A percentile compares a stretch with the other conserved stretches of the same genome.
phyloP scores from a whole-genome alignment of 2,888 invertebrate genomes.

The Muschampia plurimacula region DNA sequence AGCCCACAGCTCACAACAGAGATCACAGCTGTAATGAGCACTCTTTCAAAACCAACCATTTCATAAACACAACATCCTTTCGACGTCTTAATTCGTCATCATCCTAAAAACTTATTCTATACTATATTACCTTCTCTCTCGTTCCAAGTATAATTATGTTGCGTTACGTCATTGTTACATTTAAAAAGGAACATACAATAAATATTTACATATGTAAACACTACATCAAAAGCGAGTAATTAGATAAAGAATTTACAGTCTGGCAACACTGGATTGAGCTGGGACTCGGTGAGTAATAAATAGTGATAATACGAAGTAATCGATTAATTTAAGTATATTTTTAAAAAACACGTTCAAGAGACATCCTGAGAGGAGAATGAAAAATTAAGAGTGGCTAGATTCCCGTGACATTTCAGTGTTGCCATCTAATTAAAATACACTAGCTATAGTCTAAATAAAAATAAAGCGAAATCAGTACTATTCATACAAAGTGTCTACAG shows the following conservation, averaged over 20 bases:
- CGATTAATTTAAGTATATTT: slow-evolving; percentile 7
- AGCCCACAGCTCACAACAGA: background rate
- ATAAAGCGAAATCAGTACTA: background rate
- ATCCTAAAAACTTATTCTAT: slow-evolving; percentile 27
- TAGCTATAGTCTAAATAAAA: slow-evolving; percentile 4
- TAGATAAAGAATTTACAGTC: slow-evolving; percentile 14
- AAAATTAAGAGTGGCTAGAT: background rate
- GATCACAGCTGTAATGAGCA: slow-evolving; percentile 3
- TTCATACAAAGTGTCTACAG: background rate
- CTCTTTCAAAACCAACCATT: background rate
- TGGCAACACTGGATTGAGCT: slow-evolving; percentile 14
- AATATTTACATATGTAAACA: slow-evolving; percentile 18
- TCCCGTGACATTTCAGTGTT: slow-evolving; percentile 2
- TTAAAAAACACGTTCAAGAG: background rate
- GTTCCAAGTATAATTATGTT: slow-evolving; percentile 9
- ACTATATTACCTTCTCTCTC: slow-evolving; percentile 38
- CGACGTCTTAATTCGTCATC: background rate
- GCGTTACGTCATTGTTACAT: slow-evolving; percentile 9
- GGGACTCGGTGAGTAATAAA: background rate
- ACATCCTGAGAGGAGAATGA: background rate
- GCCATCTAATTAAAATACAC: background rate
- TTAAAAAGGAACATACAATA: slow-evolving; percentile 35
- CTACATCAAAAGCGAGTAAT: slow-evolving; percentile 22
- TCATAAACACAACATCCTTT: background rate
- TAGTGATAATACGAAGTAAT: background rate